phyloP scores from a whole-genome alignment of 2,113 vertebrate species.

The Physeter macrocephalus region DNA sequence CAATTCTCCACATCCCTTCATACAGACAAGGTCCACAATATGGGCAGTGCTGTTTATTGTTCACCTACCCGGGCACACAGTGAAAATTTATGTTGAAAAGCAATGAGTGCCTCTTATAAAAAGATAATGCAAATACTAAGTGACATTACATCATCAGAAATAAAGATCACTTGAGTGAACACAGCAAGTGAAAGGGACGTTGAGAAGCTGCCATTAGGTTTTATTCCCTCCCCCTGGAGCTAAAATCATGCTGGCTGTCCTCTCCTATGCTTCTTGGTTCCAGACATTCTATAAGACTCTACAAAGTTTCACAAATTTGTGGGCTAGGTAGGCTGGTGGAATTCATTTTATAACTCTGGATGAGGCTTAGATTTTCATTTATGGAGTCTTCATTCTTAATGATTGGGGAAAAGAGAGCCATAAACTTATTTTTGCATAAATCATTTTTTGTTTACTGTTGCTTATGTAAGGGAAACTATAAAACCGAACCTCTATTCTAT shows the following conservation, averaged over 20 bases:
- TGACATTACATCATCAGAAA: not conserved
- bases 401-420: not conserved
- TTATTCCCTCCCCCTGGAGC: not conserved
- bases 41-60: not conserved
- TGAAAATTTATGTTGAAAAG: not conserved
- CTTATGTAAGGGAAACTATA: not conserved
- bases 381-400: not conserved
- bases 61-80: not conserved
- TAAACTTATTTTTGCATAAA: not conserved
- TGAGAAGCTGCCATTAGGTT: not conserved
- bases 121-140: not conserved
- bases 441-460: not conserved
- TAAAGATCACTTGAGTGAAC: not conserved
- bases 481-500: not conserved
- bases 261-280: not conserved
- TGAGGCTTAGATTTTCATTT: not conserved
- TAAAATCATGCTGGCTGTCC: not conserved
- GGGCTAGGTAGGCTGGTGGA: not conserved
- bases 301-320: not conserved
- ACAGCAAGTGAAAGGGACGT: not conserved
- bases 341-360: not conserved
- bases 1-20: not conserved
- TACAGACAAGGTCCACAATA: not conserved
- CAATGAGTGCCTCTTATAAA: not conserved
- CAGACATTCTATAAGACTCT: not conserved